Evolutionary conservation across 2,797 vertebrate species (phyloP), one percentile per base, ranked within the genome.

Genomic region (Smutsia temminckii): DNA sequence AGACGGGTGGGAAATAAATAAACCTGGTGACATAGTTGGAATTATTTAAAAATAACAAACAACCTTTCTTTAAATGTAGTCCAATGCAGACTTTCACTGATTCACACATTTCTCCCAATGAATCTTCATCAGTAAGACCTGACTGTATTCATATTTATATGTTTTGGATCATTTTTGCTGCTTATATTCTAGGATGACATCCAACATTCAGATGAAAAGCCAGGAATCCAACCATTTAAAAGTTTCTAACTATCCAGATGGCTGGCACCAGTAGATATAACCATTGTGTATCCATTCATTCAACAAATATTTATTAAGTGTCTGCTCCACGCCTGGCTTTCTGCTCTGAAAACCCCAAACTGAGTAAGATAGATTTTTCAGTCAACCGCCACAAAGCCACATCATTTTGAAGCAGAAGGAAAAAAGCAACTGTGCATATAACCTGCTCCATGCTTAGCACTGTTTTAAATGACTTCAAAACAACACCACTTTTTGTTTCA

Each of bases 281-380:
- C 53, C 72, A 40, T 49, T 93, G 75, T 74, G 46, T 66, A 59
- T 51, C 21, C 78, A 75, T 75, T 89, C 91, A 23, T 40, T 95
- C 89, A 89, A 68, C 80, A 97, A 95, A 96, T 96, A 96, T 89
- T 93, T 95, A 96, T 77, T 89, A 88, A 80, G 61, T 93, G 91
- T 95, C 88, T 96, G 68, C 49, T 63, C 71, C 49, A 29, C 27
- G 75, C 79, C 75, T 11, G 29, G 79, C 59, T 95, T 89, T 91
- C 71, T 32, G 63, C n/a, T 75, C 69, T 72, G 46, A 86, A 86
- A 95, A 94, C 77, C 87, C 72, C 72, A 92, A 49, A 89, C 59
- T 68, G 85, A 91, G 34, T 51, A 69, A 92, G 87, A 89, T 0
- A 63, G 51, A 95, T 78, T 51, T 77, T 74, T 91, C 66, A 64